phyloP scores from a whole-genome alignment of 2,888 invertebrate genomes.

The Lysandra bellargus region DNA sequence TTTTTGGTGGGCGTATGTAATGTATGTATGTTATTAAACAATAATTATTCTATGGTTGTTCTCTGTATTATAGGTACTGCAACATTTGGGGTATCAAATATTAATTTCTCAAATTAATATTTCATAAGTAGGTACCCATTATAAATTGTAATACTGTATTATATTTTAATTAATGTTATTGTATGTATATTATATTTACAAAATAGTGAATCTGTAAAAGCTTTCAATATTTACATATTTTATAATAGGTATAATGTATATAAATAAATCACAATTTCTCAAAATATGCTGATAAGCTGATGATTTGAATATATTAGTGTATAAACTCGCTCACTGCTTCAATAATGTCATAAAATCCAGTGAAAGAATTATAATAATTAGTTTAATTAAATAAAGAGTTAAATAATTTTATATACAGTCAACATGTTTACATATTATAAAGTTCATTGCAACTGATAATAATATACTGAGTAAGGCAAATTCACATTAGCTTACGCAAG shows the following conservation, averaged over 20 bases:
- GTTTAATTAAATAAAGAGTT: too few species aligned
- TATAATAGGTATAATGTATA: not conserved
- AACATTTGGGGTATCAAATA: not conserved
- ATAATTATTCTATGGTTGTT: not conserved
- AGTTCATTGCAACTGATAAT: too few species aligned
- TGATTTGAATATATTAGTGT: not conserved
- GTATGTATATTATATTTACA: constrained; percentile 8
- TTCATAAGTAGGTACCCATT: not conserved
- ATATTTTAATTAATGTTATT: not conserved
- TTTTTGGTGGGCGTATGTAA: not conserved
- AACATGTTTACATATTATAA: too few species aligned
- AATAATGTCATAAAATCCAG: not conserved
- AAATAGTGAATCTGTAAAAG: not conserved
- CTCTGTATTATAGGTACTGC: not conserved
- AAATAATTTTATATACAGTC: too few species aligned
- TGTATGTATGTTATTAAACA: not conserved
- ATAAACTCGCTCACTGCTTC: not conserved
- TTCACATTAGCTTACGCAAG: too few species aligned
- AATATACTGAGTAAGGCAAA: too few species aligned
- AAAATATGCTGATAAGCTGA: not conserved
- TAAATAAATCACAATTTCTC: not conserved
- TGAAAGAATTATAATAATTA: not conserved
- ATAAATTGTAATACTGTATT: not conserved
- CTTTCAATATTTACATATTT: not conserved
- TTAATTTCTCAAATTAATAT: not conserved